These are phyloP conservation scores for Lonchura striata DNA, from an alignment of 2,113 vertebrate genomes.

Conservation along the genomic window DNA sequence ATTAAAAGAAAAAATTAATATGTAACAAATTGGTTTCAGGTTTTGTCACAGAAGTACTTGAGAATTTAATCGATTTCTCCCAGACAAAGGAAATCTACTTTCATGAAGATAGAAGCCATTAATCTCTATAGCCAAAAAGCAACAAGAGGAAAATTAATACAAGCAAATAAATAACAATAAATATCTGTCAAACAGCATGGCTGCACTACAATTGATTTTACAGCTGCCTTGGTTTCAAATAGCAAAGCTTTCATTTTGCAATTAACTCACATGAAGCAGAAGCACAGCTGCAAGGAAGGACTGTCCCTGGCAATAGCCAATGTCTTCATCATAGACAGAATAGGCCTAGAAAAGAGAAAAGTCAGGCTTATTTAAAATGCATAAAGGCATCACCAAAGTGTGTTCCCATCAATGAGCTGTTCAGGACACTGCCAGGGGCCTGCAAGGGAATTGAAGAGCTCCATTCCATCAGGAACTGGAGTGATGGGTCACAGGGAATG, in stretches of 20 bases:
- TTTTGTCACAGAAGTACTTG: neutral
- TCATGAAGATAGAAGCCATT: neutral
- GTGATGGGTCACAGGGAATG: too few relatives aligned
- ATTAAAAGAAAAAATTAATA: neutral
- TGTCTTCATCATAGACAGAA: conserved; percentile 97
- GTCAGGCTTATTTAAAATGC: neutral
- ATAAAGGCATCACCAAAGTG: neutral
- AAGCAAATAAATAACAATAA: conserved; percentile 12
- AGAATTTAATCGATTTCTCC: neutral
- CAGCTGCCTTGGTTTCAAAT: neutral
- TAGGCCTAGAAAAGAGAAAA: conserved; percentile 82
- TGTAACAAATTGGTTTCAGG: neutral
- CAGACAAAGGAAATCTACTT: neutral
- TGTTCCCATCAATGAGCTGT: neutral
- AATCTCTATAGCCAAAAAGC: neutral
- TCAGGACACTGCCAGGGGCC: neutral
- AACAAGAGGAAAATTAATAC: conserved; percentile 18
- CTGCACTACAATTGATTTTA: neutral
- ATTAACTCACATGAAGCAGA: conserved; percentile 91
- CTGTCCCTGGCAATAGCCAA: conserved; percentile 98
- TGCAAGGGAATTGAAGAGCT: rapidly evolving
- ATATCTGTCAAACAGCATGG: neutral
- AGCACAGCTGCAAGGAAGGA: conserved; percentile 96
- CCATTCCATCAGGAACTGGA: rapidly evolving
- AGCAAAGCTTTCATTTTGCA: neutral